phyloP scores from a whole-genome alignment of 2,113 vertebrate genomes.

The Cyphomyrus plagiostoma region DNA sequence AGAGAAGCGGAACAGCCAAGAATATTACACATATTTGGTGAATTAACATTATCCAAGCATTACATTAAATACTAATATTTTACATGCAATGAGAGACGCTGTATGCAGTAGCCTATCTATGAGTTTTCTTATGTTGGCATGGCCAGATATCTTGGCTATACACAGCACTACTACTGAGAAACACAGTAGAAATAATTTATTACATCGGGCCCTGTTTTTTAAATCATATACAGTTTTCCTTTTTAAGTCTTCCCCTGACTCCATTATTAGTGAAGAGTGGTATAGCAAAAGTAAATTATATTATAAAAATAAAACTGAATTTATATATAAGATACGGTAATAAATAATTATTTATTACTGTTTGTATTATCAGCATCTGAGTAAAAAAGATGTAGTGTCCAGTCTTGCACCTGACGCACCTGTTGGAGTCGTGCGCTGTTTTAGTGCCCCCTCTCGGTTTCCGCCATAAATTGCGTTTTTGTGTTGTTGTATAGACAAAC shows the following conservation, averaged over 20 bases:
- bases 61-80: background rate
- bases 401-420: constrained; percentile 4
- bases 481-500: background rate
- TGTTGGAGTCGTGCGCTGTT: constrained; percentile 12
- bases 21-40: background rate
- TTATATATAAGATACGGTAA: background rate
- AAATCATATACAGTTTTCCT: background rate
- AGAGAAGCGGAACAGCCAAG: background rate
- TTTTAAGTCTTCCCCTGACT: background rate
- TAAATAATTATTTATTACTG: background rate
- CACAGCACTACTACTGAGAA: background rate
- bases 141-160: background rate
- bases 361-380: background rate
- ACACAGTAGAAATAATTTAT: background rate
- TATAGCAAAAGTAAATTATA: background rate
- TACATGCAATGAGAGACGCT: background rate
- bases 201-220: background rate
- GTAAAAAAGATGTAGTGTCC: background rate
- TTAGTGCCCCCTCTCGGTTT: constrained; percentile 12
- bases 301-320: background rate
- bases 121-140: background rate
- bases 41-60: background rate
- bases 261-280: background rate
- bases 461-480: background rate
- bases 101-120: background rate